Conservation (phyloP, 2,888 invertebrate species). For the Megalurothrips usitatus region DNA sequence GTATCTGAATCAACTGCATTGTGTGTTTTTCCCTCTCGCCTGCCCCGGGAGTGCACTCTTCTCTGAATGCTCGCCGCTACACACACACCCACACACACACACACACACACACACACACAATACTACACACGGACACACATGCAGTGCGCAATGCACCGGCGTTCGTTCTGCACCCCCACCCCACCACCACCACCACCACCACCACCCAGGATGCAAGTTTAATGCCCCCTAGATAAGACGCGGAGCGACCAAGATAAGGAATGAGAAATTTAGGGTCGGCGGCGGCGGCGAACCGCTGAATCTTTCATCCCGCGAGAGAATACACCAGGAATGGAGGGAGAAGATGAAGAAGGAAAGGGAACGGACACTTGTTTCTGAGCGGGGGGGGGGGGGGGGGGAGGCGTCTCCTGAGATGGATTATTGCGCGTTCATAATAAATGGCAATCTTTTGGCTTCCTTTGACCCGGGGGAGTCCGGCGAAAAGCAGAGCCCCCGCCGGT, state of each 20-base stretch:
- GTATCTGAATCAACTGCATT: too few relatives aligned
- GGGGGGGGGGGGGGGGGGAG: background rate
- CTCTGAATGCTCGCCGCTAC: too few relatives aligned
- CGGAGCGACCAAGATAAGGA: conserved; percentile 19
- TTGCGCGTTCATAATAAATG: conserved; percentile 17
- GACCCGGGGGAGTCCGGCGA: background rate
- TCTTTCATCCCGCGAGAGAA: conserved; percentile 4
- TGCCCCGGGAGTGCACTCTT: too few relatives aligned
- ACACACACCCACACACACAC: too few relatives aligned
- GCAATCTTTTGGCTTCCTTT: conserved; percentile 4
- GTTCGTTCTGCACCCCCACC: background rate
- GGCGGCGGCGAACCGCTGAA: background rate
- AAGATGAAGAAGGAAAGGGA: background rate
- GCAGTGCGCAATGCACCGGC: too few relatives aligned
- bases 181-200: background rate
- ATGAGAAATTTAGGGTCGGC: conserved; percentile 7
- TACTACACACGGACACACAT: too few relatives aligned
- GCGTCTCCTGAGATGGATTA: conserved; percentile 8
- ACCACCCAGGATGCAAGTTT: background rate
- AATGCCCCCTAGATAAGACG: conserved; percentile 17
- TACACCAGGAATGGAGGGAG: background rate
- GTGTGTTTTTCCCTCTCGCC: too few relatives aligned
- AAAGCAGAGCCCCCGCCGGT: too few relatives aligned
- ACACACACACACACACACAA: too few relatives aligned
- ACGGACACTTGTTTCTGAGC: background rate